phyloP scores from a whole-genome alignment of 2,797 vertebrate genomes.

The Sebastes jordani region DNA sequence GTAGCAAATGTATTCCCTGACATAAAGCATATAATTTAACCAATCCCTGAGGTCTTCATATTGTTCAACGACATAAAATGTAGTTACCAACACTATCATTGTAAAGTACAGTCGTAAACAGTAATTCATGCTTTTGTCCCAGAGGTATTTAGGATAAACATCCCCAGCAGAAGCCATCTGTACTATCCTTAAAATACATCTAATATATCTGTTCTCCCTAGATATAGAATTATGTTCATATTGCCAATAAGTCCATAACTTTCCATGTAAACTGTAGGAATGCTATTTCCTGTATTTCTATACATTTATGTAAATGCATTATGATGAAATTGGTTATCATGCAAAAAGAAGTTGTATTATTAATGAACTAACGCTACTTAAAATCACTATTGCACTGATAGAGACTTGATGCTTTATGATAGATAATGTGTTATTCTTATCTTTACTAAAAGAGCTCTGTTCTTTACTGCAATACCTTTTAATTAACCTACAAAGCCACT shows the following conservation, averaged over 20 bases:
- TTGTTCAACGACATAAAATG: too few species aligned
- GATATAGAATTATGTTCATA: background rate
- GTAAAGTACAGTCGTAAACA: too few species aligned
- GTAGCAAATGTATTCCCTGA: background rate
- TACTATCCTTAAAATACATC: background rate
- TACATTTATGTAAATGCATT: background rate
- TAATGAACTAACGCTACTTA: background rate
- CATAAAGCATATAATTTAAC: background rate
- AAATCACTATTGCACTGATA: background rate
- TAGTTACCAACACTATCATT: too few species aligned
- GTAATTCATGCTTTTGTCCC: background rate
- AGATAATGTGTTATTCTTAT: background rate
- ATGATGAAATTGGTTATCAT: background rate
- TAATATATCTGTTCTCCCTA: background rate
- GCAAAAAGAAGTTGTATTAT: background rate
- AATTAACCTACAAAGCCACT: background rate
- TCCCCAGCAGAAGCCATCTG: background rate
- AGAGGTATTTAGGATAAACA: background rate
- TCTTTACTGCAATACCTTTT: background rate
- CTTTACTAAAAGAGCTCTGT: background rate
- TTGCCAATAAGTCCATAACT: background rate
- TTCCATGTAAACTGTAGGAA: background rate
- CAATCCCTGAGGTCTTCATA: too few species aligned
- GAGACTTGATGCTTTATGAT: background rate
- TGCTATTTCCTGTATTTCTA: background rate